Percentiles rank a stretch among this genome's conserved stretches.
Evolutionary conservation across 2,113 vertebrate species (phyloP).

Genomic region (Erinaceus europaeus): DNA sequence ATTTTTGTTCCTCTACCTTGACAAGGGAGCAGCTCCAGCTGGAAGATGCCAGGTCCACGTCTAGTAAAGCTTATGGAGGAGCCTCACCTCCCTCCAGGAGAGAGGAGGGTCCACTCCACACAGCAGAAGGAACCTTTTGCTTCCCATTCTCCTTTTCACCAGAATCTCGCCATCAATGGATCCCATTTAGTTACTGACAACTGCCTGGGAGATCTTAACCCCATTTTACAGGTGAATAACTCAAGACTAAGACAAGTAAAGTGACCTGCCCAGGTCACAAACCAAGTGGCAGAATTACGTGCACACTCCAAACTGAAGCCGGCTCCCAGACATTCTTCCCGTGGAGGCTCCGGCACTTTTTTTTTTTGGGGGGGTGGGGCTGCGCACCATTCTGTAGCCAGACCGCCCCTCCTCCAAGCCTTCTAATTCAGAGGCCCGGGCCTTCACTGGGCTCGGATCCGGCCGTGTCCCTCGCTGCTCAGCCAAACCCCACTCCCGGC

Average conservation of each 20-base stretch:
- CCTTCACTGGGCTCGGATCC: not conserved
- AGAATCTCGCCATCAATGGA: not conserved
- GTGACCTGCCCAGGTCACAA: not conserved
- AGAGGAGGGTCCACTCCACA: not conserved
- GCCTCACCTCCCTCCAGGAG: conserved; percentile 29
- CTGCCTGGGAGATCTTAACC: not conserved
- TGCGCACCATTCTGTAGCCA: not conserved
- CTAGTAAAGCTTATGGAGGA: not conserved
- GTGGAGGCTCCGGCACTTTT: not conserved
- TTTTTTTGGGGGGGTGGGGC: not conserved
- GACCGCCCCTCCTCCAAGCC: not conserved
- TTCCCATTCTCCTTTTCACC: not conserved
- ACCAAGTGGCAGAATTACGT: not conserved
- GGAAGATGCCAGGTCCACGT: not conserved
- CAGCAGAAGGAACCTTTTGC: not conserved
- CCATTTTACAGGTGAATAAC: conserved; percentile 6
- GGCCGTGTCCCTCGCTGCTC: too few relatives aligned
- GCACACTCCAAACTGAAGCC: not conserved
- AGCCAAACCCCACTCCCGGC: too few relatives aligned
- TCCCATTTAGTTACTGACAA: not conserved
- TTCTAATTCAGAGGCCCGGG: not conserved
- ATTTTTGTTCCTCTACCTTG: not conserved
- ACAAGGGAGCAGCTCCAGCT: not conserved
- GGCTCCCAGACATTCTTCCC: not conserved
- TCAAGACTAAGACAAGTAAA: not conserved